A percentile compares a stretch with the other conserved stretches of the same genome.
Conservation (phyloP, 2,113 vertebrate species). For the Pelodiscus sinensis region DNA sequence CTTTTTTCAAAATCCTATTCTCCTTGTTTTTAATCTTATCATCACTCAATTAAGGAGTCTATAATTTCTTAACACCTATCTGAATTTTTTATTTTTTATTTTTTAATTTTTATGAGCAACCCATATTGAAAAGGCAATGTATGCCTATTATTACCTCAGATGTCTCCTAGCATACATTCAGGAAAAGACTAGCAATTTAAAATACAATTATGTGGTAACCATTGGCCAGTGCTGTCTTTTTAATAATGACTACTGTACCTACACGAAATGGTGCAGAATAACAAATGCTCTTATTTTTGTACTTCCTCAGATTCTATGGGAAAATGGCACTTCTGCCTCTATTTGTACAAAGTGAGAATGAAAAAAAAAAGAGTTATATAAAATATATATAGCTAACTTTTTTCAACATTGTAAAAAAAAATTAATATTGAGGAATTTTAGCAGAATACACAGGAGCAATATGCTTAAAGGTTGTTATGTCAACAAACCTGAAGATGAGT, state of each 20-base stretch:
- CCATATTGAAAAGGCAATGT: slow-evolving; percentile 34
- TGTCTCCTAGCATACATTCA: slow-evolving; percentile 19
- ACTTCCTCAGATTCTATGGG: background rate
- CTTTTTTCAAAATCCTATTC: slow-evolving; percentile 61
- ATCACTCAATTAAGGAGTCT: slow-evolving; percentile 65
- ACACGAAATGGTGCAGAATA: slow-evolving; percentile 27
- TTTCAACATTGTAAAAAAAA: slow-evolving; percentile 27
- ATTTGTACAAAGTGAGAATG: background rate
- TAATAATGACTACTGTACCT: slow-evolving; percentile 8
- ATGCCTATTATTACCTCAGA: slow-evolving; percentile 33
- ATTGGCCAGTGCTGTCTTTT: slow-evolving; percentile 33
- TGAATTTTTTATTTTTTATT: slow-evolving; percentile 41
- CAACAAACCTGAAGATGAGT: slow-evolving; percentile 61
- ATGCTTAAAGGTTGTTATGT: slow-evolving; percentile 54
- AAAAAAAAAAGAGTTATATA: background rate
- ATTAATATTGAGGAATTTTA: slow-evolving; percentile 43
- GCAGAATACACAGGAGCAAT: slow-evolving; percentile 56
- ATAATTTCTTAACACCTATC: slow-evolving; percentile 56
- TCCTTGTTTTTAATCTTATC: slow-evolving; percentile 66
- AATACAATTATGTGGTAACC: slow-evolving; percentile 13
- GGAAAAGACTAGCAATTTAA: slow-evolving; percentile 57
- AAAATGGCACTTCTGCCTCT: background rate
- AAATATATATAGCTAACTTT: slow-evolving; percentile 39
- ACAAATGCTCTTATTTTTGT: slow-evolving; percentile 22
- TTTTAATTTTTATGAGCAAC: slow-evolving; percentile 60